Conservation (phyloP, 2,797 vertebrate species). For the Coluber constrictor region DNA sequence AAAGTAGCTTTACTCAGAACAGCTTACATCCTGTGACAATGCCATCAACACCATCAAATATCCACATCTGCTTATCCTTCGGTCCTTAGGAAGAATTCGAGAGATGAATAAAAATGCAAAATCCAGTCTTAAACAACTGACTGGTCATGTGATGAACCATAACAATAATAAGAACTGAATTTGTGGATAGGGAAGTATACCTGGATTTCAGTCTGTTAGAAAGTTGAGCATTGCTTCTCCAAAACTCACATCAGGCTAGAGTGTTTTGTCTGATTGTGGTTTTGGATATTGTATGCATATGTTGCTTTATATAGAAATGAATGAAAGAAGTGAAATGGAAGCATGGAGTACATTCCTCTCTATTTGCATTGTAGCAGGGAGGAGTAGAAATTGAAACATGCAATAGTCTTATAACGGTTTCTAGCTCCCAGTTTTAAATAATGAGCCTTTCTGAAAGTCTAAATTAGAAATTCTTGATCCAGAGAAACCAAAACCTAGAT, state of each 20-base stretch:
- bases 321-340: background rate
- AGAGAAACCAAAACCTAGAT: background rate
- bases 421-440: background rate
- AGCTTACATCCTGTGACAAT: background rate
- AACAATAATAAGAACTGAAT: background rate
- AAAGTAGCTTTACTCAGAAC: background rate
- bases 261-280: background rate
- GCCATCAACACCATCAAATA: background rate
- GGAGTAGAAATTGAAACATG: background rate
- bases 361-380: background rate
- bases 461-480: background rate
- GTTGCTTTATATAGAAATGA: background rate
- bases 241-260: background rate
- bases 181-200: background rate
- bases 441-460: background rate
- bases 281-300: background rate
- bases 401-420: background rate
- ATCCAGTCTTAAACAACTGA: background rate
- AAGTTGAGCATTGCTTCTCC: background rate
- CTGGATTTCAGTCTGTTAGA: slow-evolving; percentile 1
- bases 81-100: background rate
- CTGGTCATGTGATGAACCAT: background rate
- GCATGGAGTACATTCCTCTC: background rate
- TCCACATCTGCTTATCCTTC: background rate
- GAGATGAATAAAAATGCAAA: background rate